These are phyloP conservation scores for Aplysina aerophoba DNA, from an alignment of 37 sponge, comb jelly and placozoan genomes.

Conservation along the genomic window DNA sequence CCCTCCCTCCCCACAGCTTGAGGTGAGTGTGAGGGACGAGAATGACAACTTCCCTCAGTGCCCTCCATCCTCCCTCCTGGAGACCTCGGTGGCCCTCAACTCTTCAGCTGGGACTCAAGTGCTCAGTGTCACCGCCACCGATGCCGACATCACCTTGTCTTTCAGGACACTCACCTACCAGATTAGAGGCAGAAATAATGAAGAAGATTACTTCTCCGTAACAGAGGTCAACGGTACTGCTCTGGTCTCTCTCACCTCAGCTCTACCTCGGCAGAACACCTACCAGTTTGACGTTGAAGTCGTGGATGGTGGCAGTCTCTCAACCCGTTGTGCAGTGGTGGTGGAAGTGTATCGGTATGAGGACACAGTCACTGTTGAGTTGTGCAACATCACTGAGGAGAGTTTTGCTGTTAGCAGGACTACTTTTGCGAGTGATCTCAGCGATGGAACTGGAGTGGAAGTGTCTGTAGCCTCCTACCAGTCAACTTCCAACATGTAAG, in stretches of 20 bases:
- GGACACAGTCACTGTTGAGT: background rate
- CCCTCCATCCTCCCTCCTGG: background rate
- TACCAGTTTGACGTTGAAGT: conserved; percentile 4
- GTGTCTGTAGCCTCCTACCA: background rate
- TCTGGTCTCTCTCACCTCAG: background rate
- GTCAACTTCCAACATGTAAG: background rate
- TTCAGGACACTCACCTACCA: conserved; percentile 5
- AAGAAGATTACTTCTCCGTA: background rate
- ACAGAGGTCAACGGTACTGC: background rate
- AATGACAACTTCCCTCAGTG: conserved; percentile 25
- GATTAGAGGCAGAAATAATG: conserved; percentile 5
- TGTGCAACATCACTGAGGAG: background rate
- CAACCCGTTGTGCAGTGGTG: conserved; percentile 1
- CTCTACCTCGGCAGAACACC: background rate
- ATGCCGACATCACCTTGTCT: conserved; percentile 1
- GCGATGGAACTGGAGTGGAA: background rate
- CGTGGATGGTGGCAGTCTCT: background rate
- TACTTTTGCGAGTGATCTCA: background rate
- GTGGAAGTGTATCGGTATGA: conserved; percentile 3
- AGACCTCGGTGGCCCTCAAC: conserved; percentile 6
- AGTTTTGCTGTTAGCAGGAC: background rate
- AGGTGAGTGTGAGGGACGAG: background rate
- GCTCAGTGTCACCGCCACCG: conserved; percentile 9
- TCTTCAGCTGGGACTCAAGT: conserved; percentile 15
- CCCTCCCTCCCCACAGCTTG: background rate